A percentile compares a stretch with the other conserved stretches of the same genome.
These are phyloP conservation scores for Oxyteleia sp. DNA, from an alignment of 2,888 invertebrate species.

Conservation along the genomic window DNA sequence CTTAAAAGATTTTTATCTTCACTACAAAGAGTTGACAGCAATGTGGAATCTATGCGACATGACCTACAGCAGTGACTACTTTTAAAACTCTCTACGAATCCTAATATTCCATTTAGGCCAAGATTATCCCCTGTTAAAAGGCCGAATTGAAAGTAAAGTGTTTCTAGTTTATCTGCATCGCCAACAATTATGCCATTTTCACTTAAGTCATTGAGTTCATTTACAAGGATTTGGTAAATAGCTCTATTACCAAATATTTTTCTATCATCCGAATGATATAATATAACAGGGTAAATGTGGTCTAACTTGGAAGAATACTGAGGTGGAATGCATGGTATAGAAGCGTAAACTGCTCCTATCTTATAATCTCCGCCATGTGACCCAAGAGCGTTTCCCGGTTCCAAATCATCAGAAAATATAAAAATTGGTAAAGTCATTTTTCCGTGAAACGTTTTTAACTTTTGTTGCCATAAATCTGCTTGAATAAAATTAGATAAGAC, in stretches of 20 bases:
- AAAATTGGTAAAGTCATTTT: constrained; percentile 16
- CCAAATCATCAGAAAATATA: constrained; percentile 24
- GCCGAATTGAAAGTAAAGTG: constrained; percentile 4
- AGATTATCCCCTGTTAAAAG: constrained; percentile 9
- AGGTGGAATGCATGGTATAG: background rate
- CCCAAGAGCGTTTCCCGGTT: constrained; percentile 7
- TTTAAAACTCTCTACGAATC: constrained; percentile 26
- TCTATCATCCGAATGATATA: constrained; percentile 10
- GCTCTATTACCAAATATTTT: constrained; percentile 7
- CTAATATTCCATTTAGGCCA: constrained; percentile 1
- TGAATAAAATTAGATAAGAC: constrained; percentile 17
- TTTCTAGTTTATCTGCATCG: background rate
- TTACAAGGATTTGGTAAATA: background rate
- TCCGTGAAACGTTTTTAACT: constrained; percentile 4
- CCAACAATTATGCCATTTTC: background rate
- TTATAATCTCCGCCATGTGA: constrained; percentile 37
- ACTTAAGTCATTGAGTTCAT: constrained; percentile 3
- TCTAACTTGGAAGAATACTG: background rate
- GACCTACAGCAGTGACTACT: too few relatives aligned
- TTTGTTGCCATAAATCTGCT: constrained; percentile 10
- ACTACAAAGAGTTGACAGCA: too few relatives aligned
- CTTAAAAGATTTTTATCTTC: too few relatives aligned
- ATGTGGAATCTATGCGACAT: too few relatives aligned
- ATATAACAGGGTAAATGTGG: constrained; percentile 12
- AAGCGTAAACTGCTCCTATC: constrained; percentile 10